Percentiles rank a stretch among this genome's conserved stretches.
Evolutionary conservation across 2,113 vertebrate genomes (phyloP).

Genomic region (Melanostigma gelatinosum): DNA sequence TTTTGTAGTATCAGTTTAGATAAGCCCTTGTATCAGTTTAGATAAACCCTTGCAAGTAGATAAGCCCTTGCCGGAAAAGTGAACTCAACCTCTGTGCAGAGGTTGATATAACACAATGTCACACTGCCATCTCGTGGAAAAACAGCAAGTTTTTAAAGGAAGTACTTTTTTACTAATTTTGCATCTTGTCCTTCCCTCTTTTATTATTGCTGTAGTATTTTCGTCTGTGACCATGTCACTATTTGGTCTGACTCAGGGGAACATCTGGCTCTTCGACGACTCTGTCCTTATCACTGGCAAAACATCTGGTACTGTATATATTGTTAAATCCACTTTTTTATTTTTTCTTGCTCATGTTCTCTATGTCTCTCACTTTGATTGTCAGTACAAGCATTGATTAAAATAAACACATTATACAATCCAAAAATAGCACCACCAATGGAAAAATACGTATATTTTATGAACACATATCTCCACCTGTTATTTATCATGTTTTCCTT

Average conservation of each 20-base stretch:
- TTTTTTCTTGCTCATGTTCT: not conserved
- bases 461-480: not conserved
- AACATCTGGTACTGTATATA: constrained; percentile 84
- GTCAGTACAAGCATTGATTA: not conserved
- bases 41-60: too few species aligned
- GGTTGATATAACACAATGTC: not conserved
- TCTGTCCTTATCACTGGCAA: constrained; percentile 89
- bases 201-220: constrained; percentile 84
- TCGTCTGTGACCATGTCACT: constrained; percentile 89
- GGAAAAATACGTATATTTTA: not conserved
- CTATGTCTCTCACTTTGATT: not conserved
- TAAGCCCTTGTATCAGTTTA: not conserved
- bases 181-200: not conserved
- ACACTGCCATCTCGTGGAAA: constrained; percentile 58
- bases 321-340: not conserved
- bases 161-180: not conserved
- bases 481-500: not conserved
- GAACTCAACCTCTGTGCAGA: not conserved
- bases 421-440: not conserved
- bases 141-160: not conserved
- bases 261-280: constrained; percentile 94
- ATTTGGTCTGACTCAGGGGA: constrained; percentile 88
- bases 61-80: not conserved
- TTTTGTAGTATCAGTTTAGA: not conserved
- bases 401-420: not conserved